Evolutionary conservation across 92 coral and sea anemone genomes (phyloP).

Genomic region (Epizoanthus illoricatus): DNA sequence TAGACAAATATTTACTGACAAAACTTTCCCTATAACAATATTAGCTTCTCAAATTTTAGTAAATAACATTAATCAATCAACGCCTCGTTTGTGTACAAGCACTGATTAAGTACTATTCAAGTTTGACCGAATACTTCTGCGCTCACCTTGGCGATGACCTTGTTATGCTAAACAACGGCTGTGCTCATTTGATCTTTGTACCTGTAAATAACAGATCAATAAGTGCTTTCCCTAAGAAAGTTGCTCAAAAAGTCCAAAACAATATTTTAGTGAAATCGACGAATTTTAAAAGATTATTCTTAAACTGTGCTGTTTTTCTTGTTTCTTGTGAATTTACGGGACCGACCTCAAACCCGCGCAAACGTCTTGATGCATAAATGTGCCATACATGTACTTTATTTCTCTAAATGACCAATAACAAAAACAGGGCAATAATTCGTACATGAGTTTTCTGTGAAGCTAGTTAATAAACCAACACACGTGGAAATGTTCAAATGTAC

Average conservation of each 20-base stretch:
- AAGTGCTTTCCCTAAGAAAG: slow-evolving; percentile 14
- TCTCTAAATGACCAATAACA: too few species aligned
- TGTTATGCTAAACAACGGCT: slow-evolving; percentile 4
- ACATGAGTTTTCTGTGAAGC: background rate
- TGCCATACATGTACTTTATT: too few species aligned
- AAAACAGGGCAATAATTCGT: too few species aligned
- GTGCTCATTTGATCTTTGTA: slow-evolving; percentile 38
- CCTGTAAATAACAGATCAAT: slow-evolving; percentile 25
- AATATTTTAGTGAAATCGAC: too few species aligned
- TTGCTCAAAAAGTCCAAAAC: background rate
- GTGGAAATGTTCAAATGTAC: slow-evolving; percentile 5
- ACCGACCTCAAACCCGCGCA: too few species aligned
- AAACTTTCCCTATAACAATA: slow-evolving; percentile 7
- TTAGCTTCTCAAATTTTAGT: slow-evolving; percentile 1
- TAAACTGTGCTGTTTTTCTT: too few species aligned
- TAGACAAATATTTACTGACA: slow-evolving; percentile 13
- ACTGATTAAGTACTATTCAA: slow-evolving; percentile 13
- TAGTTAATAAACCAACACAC: slow-evolving; percentile 22
- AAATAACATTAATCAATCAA: slow-evolving; percentile 23
- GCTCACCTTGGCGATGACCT: slow-evolving; percentile 39
- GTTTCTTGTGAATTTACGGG: too few species aligned
- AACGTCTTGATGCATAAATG: too few species aligned
- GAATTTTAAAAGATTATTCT: too few species aligned
- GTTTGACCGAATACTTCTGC: slow-evolving; percentile 17
- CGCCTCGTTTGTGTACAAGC: slow-evolving; percentile 6